Evolutionary conservation across 2,797 vertebrate genomes (phyloP), one percentile per base, ranked within the genome.

Genomic region (Acanthornis magna): DNA sequence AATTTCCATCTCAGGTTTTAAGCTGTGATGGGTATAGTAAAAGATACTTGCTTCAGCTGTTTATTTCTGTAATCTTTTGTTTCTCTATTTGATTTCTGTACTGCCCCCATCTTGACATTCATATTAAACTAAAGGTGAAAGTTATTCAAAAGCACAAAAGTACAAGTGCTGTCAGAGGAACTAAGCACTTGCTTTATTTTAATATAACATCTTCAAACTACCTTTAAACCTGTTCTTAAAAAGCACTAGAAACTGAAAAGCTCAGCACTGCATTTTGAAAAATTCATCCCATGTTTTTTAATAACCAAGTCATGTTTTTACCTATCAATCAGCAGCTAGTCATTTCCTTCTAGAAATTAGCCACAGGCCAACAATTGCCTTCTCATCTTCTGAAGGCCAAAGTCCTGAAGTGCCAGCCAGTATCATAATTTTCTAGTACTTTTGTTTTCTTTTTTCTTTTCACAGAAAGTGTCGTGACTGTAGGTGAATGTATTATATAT

Each of bases 401-500:
- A 54, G 32, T 58, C 72, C 65, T 90, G 65, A 85, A 76, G 74
- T 94, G 21, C 85, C 29, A 16, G n/a, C 34, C 67, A 90, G 18
- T 54, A 70, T 90, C 36, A 57, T 48, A 89, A 88, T 91, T 95
- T 89, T 51, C 82, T 91, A 76, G 74, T 85, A 79, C 92, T 94
- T 95, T 88, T 58, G 47, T 71, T 29, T 16, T 85, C 12, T 14
- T 88, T 87, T 89, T 91, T 51, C 42, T 91, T 92, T 85, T 88
- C 51, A 48, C 47, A 48, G 23, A 48, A 48, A 25, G 27, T 88
- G 57, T 87, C 75, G 43, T 78, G 32, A 34, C 50, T 91, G 62
- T 95, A 78, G 67, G 47, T 91, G 88, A 95, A 88, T 66, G 60
- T 61, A 58, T 95, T 96, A 74, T 60, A 70, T 63, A 93, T 87